Base-by-base conservation (phyloP, 2,888 invertebrate genomes). In the Barypeithes pellucidus region DNA sequence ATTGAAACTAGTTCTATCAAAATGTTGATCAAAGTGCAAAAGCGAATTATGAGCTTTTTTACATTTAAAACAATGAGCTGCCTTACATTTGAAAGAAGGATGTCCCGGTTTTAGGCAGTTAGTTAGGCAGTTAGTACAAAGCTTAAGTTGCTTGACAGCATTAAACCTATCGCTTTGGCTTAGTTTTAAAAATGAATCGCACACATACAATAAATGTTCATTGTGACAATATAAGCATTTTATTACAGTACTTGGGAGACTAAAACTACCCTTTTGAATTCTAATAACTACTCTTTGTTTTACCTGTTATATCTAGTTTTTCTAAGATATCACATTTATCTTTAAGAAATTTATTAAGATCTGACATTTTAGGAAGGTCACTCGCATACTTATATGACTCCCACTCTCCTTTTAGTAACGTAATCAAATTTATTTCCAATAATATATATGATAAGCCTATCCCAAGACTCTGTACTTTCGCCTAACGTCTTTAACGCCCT, bases 101-200 rank as follows among this genome's bases (percentile, higher is more conserved):
- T 77, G 75, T 9, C 33, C 20, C 12, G 67, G 52, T 7, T 71
- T n/a, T n/a, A n/a, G n/a, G n/a, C n/a, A n/a, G n/a, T n/a, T n/a
- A n/a, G n/a, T 54, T 39, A 73, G 61, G 65, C 77, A 76, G 52
- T 73, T 76, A 16, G 60, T 22, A 61, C 77, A 77, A 41, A 76
- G 33, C n/a, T 68, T 72, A n/a, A 65, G 43, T 52, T 69, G 50
- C 41, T 72, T 70, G 0, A 65, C 36, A 45, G 65, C 47, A 11
- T 22, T 14, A 16, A 45, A 29, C 50, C 75, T 57, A 11, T 20
- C 41, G 11, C 5, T 20, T 9, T 47, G 54, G 20, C 11, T 11
- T 39, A 57, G 33, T 57, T 61, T 63, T 41, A 73, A 43, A 33
- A 74, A 74, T 41, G 20, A n/a, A 3, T 73, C 65, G 47, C 74